Percentiles rank a stretch among this genome's conserved stretches.
Conservation (phyloP, 35 echinoderm and acorn worm species). For the Apostichopus japonicus region DNA sequence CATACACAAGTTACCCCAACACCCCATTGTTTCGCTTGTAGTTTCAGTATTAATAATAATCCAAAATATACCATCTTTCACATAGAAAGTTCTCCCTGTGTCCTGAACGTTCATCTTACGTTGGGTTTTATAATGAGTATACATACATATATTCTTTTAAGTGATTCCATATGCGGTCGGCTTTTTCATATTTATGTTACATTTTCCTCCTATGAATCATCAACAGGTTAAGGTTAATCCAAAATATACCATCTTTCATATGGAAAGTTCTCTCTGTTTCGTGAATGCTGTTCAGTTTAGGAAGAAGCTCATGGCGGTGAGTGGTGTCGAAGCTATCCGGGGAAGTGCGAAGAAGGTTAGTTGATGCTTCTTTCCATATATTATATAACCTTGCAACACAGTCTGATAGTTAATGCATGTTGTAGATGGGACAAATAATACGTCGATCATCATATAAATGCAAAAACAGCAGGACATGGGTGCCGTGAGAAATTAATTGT, state of each 20-base stretch:
- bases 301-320: constrained; percentile 6
- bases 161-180: too few relatives aligned
- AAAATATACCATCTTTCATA: constrained; percentile 16
- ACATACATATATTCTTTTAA: too few relatives aligned
- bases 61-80: constrained; percentile 3
- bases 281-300: constrained; percentile 28
- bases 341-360: not conserved
- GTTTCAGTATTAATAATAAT: not conserved
- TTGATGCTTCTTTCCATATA: not conserved
- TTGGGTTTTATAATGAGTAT: too few relatives aligned
- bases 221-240: constrained; percentile 12
- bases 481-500: too few relatives aligned
- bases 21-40: too few relatives aligned
- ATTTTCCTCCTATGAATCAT: not conserved
- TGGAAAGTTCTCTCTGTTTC: constrained; percentile 50
- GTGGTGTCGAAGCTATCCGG: not conserved
- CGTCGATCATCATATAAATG: too few relatives aligned
- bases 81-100: constrained; percentile 26
- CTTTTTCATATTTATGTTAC: too few relatives aligned
- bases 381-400: too few relatives aligned
- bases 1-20: too few relatives aligned
- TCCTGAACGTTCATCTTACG: not conserved
- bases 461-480: too few relatives aligned
- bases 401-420: too few relatives aligned
- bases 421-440: too few relatives aligned